Evolutionary conservation across 2,113 vertebrate genomes (phyloP).

Genomic region (Carettochelys insculpta): DNA sequence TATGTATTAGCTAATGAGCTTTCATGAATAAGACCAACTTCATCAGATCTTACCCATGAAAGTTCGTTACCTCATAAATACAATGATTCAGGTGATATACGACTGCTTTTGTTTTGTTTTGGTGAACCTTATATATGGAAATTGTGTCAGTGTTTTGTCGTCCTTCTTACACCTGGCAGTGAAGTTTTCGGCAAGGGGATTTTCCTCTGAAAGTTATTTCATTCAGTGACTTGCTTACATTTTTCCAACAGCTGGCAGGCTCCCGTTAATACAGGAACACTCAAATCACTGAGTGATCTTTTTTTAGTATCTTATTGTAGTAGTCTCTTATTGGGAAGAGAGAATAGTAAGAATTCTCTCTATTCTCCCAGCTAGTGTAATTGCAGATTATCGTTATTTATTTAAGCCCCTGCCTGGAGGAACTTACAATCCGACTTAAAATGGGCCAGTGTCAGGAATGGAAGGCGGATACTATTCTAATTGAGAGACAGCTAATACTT

Average conservation of each 20-base stretch:
- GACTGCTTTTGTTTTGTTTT: too few relatives aligned
- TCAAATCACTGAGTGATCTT: slow-evolving; percentile 4
- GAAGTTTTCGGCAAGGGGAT: neutral
- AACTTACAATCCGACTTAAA: neutral
- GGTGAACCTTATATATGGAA: too few relatives aligned
- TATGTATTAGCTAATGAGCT: too few relatives aligned
- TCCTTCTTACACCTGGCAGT: neutral
- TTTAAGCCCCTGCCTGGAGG: neutral
- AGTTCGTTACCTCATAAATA: too few relatives aligned
- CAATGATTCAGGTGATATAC: too few relatives aligned
- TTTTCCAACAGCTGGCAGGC: neutral
- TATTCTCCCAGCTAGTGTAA: neutral
- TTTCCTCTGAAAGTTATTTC: neutral
- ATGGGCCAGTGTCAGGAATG: neutral
- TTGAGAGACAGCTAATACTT: neutral
- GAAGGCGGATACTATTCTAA: neutral
- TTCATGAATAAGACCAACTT: too few relatives aligned
- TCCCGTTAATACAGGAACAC: neutral
- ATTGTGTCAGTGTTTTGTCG: neutral
- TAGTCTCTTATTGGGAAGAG: neutral
- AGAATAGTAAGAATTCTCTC: neutral
- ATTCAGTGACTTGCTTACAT: neutral
- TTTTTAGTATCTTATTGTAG: neutral
- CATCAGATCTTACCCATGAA: too few relatives aligned
- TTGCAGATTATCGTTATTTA: neutral